A percentile compares a stretch with the other conserved stretches of the same genome.
Evolutionary conservation across 1,140 invertebrate genomes (phyloP).

Genomic region (Drosophila insularis): DNA sequence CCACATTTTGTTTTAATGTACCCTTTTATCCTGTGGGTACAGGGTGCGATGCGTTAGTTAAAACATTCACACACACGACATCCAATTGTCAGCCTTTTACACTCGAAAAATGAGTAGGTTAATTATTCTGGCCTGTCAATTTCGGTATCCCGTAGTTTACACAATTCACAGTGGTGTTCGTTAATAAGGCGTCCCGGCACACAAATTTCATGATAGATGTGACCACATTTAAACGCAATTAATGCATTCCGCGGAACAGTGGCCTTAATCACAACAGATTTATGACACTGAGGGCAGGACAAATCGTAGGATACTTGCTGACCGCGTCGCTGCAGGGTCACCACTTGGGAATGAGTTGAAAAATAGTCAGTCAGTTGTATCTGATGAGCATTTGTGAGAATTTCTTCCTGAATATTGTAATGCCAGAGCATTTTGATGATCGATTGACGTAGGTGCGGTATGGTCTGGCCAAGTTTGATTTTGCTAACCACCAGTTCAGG

Average conservation of each 20-base stretch:
- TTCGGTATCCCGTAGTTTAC: conserved; percentile 54
- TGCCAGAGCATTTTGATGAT: conserved; percentile 98
- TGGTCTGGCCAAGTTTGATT: conserved; percentile 92
- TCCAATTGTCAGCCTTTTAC: conserved; percentile 9
- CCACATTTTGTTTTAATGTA: background rate
- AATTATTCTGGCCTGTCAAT: conserved; percentile 12
- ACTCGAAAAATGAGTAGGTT: background rate
- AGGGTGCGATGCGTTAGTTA: background rate
- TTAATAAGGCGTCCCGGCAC: conserved; percentile 84
- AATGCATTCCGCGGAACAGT: conserved; percentile 87
- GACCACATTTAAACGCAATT: conserved; percentile 93
- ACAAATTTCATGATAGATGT: conserved; percentile 94
- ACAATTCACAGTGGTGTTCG: conserved; percentile 85
- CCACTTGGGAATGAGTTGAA: conserved; percentile 91
- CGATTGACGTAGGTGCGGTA: conserved; percentile 94
- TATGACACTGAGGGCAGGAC: conserved; percentile 89
- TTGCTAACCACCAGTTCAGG: conserved; percentile 92
- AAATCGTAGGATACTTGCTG: conserved; percentile 88
- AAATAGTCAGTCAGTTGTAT: conserved; percentile 95
- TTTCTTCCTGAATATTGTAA: conserved; percentile 95
- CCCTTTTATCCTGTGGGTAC: background rate
- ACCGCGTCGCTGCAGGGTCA: conserved; percentile 90
- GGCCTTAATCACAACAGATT: conserved; percentile 86
- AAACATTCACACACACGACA: background rate
- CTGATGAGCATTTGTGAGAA: conserved; percentile 94